Conservation (phyloP, 2,113 vertebrate species). For the Corynorhinus townsendii region DNA sequence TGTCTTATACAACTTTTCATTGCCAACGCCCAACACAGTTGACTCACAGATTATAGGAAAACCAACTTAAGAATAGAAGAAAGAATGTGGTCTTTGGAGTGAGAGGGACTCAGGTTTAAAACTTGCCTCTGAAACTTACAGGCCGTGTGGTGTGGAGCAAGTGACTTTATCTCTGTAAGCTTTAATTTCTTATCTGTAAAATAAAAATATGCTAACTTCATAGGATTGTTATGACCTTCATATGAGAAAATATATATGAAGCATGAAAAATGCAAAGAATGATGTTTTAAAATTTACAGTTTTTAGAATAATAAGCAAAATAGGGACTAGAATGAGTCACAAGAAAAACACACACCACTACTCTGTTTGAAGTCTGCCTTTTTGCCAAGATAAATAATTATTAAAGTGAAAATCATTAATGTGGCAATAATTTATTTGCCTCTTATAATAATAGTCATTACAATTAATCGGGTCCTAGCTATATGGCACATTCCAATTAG, state of each 20-base stretch:
- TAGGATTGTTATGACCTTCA: not conserved
- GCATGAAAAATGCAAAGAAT: not conserved
- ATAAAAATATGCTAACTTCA: not conserved
- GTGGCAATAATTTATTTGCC: not conserved
- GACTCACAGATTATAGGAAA: not conserved
- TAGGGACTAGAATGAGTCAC: not conserved
- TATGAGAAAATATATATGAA: constrained; percentile 9
- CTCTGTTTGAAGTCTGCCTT: not conserved
- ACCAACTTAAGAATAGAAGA: not conserved
- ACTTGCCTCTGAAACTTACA: not conserved
- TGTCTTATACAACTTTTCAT: not conserved
- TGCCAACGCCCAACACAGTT: not conserved
- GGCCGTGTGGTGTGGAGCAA: not conserved
- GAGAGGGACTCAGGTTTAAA: not conserved
- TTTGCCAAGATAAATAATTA: not conserved
- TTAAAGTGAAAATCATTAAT: not conserved
- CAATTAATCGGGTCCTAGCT: not conserved
- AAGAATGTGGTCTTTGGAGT: not conserved
- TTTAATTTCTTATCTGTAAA: constrained; percentile 14
- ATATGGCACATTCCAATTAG: not conserved
- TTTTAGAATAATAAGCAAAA: constrained; percentile 2
- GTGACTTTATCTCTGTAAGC: not conserved
- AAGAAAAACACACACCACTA: not conserved
- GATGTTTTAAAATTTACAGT: not conserved
- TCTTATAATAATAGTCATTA: not conserved